Evolutionary conservation across 2,113 vertebrate species (phyloP).

Genomic region (Haemorhous mexicanus): DNA sequence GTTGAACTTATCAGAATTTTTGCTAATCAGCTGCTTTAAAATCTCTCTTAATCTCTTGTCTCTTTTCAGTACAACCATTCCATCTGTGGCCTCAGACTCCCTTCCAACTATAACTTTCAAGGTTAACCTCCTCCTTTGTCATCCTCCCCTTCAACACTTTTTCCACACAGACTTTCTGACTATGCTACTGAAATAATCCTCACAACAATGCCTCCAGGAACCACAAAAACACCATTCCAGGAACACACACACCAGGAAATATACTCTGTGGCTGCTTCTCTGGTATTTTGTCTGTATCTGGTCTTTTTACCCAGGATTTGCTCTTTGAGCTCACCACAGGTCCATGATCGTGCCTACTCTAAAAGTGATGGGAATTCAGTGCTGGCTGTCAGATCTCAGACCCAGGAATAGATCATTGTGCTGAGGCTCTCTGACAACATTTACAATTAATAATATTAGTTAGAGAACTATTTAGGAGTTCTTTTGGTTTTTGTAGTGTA

Average conservation of each 20-base stretch:
- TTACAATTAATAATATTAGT: background rate
- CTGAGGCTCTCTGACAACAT: background rate
- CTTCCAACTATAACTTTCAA: background rate
- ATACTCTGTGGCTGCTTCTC: background rate
- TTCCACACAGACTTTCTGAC: background rate
- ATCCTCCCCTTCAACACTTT: background rate
- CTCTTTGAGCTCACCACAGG: background rate
- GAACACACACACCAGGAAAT: background rate
- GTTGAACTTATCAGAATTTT: background rate
- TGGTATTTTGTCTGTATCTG: background rate
- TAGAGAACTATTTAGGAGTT: background rate
- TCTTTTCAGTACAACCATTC: background rate
- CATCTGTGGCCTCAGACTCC: background rate
- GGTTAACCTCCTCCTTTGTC: background rate
- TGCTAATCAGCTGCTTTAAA: background rate
- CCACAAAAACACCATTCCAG: background rate
- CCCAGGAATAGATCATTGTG: background rate
- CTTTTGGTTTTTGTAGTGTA: background rate
- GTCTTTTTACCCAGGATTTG: background rate
- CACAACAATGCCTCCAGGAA: background rate
- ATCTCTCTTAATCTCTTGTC: background rate
- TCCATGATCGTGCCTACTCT: background rate
- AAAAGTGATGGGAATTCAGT: background rate
- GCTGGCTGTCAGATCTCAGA: background rate
- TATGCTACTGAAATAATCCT: background rate